A percentile compares a stretch with the other conserved stretches of the same genome.
phyloP scores from a whole-genome alignment of 2,797 vertebrate genomes.

The Halcyon leucocephala region DNA sequence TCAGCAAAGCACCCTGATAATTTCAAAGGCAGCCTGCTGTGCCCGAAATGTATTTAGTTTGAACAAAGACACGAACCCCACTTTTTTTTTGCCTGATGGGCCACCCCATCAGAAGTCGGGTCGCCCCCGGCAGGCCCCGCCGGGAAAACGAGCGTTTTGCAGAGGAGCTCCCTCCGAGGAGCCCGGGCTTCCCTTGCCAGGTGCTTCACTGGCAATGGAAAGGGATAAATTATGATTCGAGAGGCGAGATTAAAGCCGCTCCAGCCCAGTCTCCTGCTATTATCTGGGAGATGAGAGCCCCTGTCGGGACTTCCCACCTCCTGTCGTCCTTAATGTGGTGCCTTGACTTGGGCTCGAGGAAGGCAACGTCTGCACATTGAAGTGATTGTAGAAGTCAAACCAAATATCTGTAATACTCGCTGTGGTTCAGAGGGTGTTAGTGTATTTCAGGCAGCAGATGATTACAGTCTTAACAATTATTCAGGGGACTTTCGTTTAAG shows the following conservation, averaged over 20 bases:
- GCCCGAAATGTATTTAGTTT: too few relatives aligned
- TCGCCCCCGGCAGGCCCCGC: background rate
- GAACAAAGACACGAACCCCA: background rate
- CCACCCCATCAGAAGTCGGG: conserved; percentile 17
- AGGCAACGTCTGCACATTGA: background rate
- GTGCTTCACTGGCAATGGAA: conserved; percentile 28
- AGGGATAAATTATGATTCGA: background rate
- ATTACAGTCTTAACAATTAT: background rate
- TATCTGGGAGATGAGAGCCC: conserved; percentile 25
- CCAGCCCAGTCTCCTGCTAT: background rate
- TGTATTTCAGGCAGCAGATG: background rate
- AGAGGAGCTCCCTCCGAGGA: background rate
- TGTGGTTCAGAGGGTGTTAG: background rate
- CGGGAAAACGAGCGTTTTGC: conserved; percentile 44
- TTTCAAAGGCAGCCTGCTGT: too few relatives aligned
- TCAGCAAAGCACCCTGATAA: too few relatives aligned
- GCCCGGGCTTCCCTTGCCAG: background rate
- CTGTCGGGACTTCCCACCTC: background rate
- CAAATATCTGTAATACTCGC: background rate
- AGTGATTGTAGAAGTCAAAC: background rate
- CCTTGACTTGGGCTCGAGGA: background rate
- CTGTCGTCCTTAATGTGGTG: background rate
- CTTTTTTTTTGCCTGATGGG: conserved; percentile 64
- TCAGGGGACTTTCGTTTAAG: background rate
- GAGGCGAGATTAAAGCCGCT: conserved; percentile 5